A percentile compares a stretch with the other conserved stretches of the same genome.
These are phyloP conservation scores for Brenthis daphne DNA, from an alignment of 2,888 invertebrate species.

Conservation along the genomic window DNA sequence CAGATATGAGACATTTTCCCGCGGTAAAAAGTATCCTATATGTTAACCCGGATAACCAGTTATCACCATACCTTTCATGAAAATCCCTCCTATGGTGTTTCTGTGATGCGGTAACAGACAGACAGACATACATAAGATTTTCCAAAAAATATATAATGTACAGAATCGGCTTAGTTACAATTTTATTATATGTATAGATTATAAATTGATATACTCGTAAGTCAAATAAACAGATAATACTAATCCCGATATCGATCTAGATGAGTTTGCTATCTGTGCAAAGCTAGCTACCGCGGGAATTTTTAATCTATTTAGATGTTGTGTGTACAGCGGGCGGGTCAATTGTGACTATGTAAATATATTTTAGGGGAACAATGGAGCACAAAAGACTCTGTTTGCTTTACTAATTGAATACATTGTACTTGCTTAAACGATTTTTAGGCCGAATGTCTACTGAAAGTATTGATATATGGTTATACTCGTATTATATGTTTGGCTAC, in stretches of 20 bases:
- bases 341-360: conserved; percentile 58
- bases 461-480: neutral
- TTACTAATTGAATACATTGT: conserved; percentile 79
- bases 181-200: too few relatives aligned
- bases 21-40: too few relatives aligned
- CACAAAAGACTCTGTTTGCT: conserved; percentile 68
- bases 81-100: too few relatives aligned
- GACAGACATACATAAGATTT: too few relatives aligned
- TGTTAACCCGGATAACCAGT: too few relatives aligned
- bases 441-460: conserved; percentile 47
- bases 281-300: conserved; percentile 8
- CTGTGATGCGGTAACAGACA: too few relatives aligned
- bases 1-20: too few relatives aligned
- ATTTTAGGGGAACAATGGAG: conserved; percentile 51
- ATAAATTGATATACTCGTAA: too few relatives aligned
- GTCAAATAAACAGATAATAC: neutral
- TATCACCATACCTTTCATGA: too few relatives aligned
- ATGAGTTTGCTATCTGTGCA: conserved; percentile 21
- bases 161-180: too few relatives aligned
- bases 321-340: conserved; percentile 24
- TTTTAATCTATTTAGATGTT: conserved; percentile 22
- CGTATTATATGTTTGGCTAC: neutral
- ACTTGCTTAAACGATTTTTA: conserved; percentile 69
- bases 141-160: too few relatives aligned
- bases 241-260: neutral